Percentiles rank a stretch among this genome's conserved stretches.
These are phyloP conservation scores for Holacanthella duospinosa DNA, from an alignment of 2,888 invertebrate genomes.

Conservation along the genomic window DNA sequence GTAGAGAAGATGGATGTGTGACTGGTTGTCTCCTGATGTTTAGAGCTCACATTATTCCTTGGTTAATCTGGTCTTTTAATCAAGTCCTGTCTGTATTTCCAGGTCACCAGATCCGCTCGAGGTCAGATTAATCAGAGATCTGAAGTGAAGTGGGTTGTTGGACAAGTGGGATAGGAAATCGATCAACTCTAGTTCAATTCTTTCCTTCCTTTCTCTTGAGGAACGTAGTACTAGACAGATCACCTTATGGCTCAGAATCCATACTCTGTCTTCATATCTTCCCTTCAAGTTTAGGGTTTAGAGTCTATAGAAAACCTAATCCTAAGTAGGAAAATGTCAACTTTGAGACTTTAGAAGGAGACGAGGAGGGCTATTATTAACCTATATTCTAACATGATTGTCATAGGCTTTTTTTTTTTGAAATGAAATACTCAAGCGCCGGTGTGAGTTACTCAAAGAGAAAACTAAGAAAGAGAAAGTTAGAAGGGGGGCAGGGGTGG, in stretches of 20 bases:
- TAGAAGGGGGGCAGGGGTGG: neutral
- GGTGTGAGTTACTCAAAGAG: neutral
- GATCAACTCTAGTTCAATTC: constrained; percentile 26
- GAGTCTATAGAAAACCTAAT: too few species aligned
- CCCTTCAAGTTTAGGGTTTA: too few species aligned
- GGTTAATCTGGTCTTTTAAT: neutral
- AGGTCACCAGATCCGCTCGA: constrained; percentile 10
- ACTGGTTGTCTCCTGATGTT: neutral
- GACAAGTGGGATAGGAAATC: constrained; percentile 22
- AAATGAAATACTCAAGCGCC: too few species aligned
- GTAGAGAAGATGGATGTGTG: constrained; percentile 2
- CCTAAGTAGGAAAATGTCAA: too few species aligned
- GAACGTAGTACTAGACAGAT: too few species aligned
- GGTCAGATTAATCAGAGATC: constrained; percentile 23
- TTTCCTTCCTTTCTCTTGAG: constrained; percentile 23
- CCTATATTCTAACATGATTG: too few species aligned
- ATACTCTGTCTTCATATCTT: too few species aligned
- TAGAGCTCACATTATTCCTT: too few species aligned
- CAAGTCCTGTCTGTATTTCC: neutral
- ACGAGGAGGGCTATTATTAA: too few species aligned
- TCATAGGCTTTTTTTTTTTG: too few species aligned
- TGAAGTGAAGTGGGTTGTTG: neutral
- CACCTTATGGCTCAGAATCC: too few species aligned
- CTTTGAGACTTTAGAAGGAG: too few species aligned
- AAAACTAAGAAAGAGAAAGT: neutral